Conservation (phyloP, 1,140 invertebrate genomes). For the Aricia agestis region DNA sequence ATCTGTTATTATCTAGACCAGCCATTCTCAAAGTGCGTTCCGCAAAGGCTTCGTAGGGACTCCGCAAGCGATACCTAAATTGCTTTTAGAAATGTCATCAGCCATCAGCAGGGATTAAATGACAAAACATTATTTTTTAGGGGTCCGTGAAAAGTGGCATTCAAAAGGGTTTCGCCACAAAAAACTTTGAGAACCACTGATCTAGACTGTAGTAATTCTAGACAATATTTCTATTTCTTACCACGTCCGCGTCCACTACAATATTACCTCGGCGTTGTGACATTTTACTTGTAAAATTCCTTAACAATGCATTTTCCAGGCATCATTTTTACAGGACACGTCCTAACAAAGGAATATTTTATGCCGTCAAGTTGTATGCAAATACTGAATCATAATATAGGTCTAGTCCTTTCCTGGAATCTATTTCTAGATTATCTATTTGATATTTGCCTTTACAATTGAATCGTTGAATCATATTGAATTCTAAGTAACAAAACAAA, state of each 20-base stretch:
- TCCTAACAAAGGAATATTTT: conserved; percentile 10
- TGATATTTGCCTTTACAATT: not conserved
- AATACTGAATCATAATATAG: conserved; percentile 1
- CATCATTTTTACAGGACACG: conserved; percentile 7
- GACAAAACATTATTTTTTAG: no score
- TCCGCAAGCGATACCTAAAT: no score
- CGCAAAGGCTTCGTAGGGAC: no score
- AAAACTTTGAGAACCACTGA: no score
- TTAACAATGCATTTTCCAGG: conserved; percentile 7
- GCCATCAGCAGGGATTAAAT: no score
- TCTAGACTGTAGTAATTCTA: no score
- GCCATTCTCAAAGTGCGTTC: no score
- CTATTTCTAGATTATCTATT: not conserved
- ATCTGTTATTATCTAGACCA: no score
- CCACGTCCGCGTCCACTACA: not conserved
- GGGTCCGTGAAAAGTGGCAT: no score
- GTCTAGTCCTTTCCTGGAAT: not conserved
- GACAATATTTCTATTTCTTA: not conserved
- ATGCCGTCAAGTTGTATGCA: conserved; percentile 2
- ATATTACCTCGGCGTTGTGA: not conserved
- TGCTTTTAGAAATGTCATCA: no score
- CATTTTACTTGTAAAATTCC: conserved; percentile 1
- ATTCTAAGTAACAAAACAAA: not conserved
- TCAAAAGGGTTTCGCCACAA: no score
- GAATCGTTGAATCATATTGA: not conserved